Base-by-base conservation (phyloP, 1,140 invertebrate genomes). In the Aphis gossypii region DNA sequence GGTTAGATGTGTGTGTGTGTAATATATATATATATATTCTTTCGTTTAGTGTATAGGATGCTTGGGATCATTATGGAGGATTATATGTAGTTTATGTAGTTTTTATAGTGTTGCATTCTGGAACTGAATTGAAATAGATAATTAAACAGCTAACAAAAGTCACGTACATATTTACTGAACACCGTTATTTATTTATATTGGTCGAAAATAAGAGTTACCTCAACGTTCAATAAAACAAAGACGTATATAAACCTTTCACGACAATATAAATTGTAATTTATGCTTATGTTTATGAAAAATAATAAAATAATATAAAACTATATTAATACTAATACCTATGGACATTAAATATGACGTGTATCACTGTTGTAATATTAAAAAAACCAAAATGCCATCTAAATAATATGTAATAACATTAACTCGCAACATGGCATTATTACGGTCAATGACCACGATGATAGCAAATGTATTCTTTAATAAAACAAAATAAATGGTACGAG, bases 121-220 rank as follows among this genome's bases (percentile, higher is more conserved):
- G 9, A 84, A 44, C 83, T 84, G 84, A 86, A 86, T 46, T 86
- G 41, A 86, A 86, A 46, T 86, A 44, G 44, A 46, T 30, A 86
- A 86, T 86, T 86, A 44, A 86, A 86, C 38, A 30, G 9, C 41
- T 86, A 44, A 30, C 41, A 86, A 46, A 86, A 18, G 44, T 86
- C 84, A 86, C 84, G 38, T 84, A 84, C 38, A 41, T 44, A 30
- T 83, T 41, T 76, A 76, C n/a, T 2, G 5, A n/a, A 76, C n/a
- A 76, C 4, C 14, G 60, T 76, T 76, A 76, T 76, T 76, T 2
- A 76, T 76, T 35, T 76, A 76, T 51, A 51, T 18, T n/a, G n/a
- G n/a, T 76, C 60, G 14, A 4, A 68, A 68, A 68, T 68, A 68
- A n/a, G n/a, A 68, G 60, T 68, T 68, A 68, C 30, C 30, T n/a